phyloP scores from a whole-genome alignment of 2,888 invertebrate species.

The Odontocerum albicorne region DNA sequence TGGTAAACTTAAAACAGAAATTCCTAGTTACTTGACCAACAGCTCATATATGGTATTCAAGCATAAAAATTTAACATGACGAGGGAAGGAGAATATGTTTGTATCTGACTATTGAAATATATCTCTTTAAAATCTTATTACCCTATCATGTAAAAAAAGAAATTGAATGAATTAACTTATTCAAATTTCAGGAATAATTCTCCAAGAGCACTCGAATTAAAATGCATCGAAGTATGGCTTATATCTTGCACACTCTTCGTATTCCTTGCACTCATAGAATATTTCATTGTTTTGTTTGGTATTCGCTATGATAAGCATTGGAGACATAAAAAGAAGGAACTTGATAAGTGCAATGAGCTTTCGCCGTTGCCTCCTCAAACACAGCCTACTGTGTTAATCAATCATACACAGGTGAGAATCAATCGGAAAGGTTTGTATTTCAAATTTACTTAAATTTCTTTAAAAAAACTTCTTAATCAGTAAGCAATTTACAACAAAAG shows the following conservation, averaged over 20 bases:
- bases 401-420: constrained; percentile 50
- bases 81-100: too few species aligned
- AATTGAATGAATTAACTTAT: too few species aligned
- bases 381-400: constrained; percentile 42
- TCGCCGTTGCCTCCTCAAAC: constrained; percentile 50
- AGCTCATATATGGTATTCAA: too few species aligned
- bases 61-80: too few species aligned
- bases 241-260: constrained; percentile 67
- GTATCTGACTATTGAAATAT: too few species aligned
- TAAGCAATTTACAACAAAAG: too few species aligned
- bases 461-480: too few species aligned
- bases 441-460: background rate
- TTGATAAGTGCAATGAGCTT: constrained; percentile 48
- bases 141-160: too few species aligned
- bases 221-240: constrained; percentile 68
- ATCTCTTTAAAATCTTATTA: too few species aligned
- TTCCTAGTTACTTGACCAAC: too few species aligned
- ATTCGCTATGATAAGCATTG: constrained; percentile 68
- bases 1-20: too few species aligned
- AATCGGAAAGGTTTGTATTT: constrained; percentile 2
- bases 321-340: constrained; percentile 44
- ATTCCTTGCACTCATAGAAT: constrained; percentile 64
- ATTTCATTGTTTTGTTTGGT: constrained; percentile 65
- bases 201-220: constrained; percentile 63
- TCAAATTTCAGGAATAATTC: constrained; percentile 64